Evolutionary conservation across 2,113 vertebrate genomes (phyloP).

Genomic region (Myotis lucifugus): DNA sequence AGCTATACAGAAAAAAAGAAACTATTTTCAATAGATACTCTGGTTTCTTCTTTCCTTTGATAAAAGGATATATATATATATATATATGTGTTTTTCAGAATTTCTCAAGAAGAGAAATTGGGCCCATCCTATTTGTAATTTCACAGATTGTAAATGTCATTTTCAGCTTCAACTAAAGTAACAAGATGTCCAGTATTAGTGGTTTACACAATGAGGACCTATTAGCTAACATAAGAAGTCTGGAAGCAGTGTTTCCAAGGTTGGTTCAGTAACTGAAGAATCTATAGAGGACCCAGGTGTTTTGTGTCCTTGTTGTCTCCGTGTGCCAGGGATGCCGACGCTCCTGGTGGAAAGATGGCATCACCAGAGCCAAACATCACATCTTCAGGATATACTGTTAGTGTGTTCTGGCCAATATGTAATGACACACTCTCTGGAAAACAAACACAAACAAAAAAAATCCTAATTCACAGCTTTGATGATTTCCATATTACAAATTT

Average conservation of each 20-base stretch:
- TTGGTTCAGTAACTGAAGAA: neutral
- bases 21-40: neutral
- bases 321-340: neutral
- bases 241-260: neutral
- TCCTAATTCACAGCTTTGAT: neutral
- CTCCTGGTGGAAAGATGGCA: neutral
- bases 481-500: neutral
- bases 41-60: conserved; percentile 8
- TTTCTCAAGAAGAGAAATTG: neutral
- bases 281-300: neutral
- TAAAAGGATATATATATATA: neutral
- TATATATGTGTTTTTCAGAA: neutral
- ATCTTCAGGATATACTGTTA: neutral
- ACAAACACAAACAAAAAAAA: neutral
- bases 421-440: neutral
- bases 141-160: neutral
- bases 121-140: neutral
- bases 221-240: neutral
- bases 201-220: neutral
- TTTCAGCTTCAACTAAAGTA: conserved; percentile 17
- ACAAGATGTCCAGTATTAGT: neutral
- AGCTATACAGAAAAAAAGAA: neutral
- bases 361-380: neutral
- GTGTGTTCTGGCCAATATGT: neutral
- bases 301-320: neutral